Conservation (phyloP, 2,797 vertebrate species). For the Limosa lapponica region DNA sequence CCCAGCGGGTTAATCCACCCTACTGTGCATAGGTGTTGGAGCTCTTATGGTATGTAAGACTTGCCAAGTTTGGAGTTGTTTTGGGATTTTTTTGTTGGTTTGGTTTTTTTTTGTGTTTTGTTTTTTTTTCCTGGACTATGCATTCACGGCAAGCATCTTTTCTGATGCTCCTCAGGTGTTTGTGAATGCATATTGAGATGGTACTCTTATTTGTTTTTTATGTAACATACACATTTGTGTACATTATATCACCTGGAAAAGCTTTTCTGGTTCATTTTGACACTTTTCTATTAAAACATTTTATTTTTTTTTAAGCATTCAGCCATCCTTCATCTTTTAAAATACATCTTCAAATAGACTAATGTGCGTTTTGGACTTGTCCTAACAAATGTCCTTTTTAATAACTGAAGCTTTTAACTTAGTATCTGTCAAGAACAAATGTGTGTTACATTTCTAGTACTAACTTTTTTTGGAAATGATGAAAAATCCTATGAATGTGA, state of each 20-base stretch:
- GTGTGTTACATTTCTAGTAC: neutral
- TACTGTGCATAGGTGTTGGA: conserved; percentile 77
- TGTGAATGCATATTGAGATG: neutral
- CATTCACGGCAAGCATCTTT: conserved; percentile 36
- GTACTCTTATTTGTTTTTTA: conserved; percentile 13
- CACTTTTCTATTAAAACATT: neutral
- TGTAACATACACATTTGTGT: neutral
- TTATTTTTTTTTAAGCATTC: neutral
- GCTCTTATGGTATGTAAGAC: conserved; percentile 77
- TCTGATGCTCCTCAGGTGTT: conserved; percentile 3
- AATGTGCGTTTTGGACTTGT: neutral
- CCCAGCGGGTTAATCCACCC: conserved; percentile 74
- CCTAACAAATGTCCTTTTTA: conserved; percentile 1
- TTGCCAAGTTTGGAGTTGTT: conserved; percentile 63
- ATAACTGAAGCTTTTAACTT: conserved; percentile 9
- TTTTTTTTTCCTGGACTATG: conserved; percentile 7
- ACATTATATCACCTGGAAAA: conserved; percentile 12
- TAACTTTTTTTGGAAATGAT: neutral
- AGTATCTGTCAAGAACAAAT: neutral
- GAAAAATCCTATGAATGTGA: neutral
- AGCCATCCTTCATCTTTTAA: neutral
- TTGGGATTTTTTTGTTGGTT: neutral
- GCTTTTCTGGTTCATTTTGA: conserved; percentile 22
- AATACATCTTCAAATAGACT: neutral
- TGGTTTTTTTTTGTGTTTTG: conserved; percentile 8